phyloP scores from a whole-genome alignment of 2,797 vertebrate species.

The Sitta carolinensis region DNA sequence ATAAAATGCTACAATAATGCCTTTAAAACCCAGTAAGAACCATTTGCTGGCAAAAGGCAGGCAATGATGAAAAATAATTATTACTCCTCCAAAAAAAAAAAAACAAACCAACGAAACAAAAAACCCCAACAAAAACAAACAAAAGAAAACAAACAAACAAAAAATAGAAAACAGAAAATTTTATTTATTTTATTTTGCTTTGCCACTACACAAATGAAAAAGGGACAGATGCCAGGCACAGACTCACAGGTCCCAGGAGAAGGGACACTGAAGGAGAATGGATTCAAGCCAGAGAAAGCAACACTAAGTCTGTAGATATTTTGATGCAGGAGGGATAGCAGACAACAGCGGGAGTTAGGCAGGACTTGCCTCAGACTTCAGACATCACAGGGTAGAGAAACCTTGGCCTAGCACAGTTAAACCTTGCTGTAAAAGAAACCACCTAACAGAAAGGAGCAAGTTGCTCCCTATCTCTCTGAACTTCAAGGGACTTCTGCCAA shows the following conservation, averaged over 20 bases:
- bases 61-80: not conserved
- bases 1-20: not conserved
- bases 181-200: not conserved
- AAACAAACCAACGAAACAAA: no score
- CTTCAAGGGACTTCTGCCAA: not conserved
- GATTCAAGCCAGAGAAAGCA: not conserved
- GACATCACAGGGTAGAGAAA: not conserved
- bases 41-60: not conserved
- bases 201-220: not conserved
- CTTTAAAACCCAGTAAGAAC: not conserved
- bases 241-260: not conserved
- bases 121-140: no score
- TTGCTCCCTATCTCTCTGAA: not conserved
- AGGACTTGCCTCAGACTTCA: not conserved
- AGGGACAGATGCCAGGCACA: not conserved
- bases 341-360: rapidly evolving
- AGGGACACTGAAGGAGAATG: not conserved
- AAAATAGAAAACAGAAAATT: no score
- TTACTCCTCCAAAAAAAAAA: not conserved
- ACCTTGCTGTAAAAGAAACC: not conserved
- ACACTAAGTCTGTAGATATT: not conserved
- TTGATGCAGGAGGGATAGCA: not conserved
- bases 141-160: no score
- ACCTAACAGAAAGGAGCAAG: not conserved
- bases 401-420: not conserved